Base-by-base conservation (phyloP, 2,797 vertebrate genomes). In the Moxostoma hubbsi region DNA sequence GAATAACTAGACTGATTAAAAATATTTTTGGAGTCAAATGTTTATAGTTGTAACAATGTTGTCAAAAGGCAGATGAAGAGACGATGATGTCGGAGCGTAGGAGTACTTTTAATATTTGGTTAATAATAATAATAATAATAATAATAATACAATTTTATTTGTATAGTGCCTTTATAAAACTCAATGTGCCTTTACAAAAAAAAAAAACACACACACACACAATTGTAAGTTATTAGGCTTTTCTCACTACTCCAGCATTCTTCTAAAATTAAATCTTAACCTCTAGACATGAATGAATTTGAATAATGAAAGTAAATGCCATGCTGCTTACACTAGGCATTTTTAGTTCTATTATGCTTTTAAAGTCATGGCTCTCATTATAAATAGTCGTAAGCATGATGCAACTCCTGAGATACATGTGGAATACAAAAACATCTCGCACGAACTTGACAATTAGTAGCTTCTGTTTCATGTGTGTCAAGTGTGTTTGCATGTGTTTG, bases 241-340 rank as follows among this genome's bases (percentile, higher is more conserved):
- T 77, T 18, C 65, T 62, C 58, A 62, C 18, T 63, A 45, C 49
- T 78, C 9, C 0, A 8, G 63, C 15, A 63, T 45, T 63, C 24
- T 18, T 18, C 54, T 53, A n/a, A 74, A 74, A 67, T 66, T 65
- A 79, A 68, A 80, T 62, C 71, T 24, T 74, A 36, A 66, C 71
- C 63, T 74, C 78, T 74, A 50, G 78, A 80, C 24, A 74, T 79
- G 61, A 71, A 79, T 73, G 65, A 50, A 79, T 65, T 65, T 65
- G 69, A 64, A 73, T 36, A 73, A 62, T 73, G 51, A 73, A 79
- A 73, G 64, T 73, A 68, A 73, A 80, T 74, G 50, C 9, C 36
- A 79, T 5, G 10, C 53, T 66, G 46, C 54, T 67, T 51, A 50
- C 65, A n/a, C 70, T n/a, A 15, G 9, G 5, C 71, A 15, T 73